Evolutionary conservation across 1,140 invertebrate species (phyloP).

Genomic region (Sycophaga agraensis): DNA sequence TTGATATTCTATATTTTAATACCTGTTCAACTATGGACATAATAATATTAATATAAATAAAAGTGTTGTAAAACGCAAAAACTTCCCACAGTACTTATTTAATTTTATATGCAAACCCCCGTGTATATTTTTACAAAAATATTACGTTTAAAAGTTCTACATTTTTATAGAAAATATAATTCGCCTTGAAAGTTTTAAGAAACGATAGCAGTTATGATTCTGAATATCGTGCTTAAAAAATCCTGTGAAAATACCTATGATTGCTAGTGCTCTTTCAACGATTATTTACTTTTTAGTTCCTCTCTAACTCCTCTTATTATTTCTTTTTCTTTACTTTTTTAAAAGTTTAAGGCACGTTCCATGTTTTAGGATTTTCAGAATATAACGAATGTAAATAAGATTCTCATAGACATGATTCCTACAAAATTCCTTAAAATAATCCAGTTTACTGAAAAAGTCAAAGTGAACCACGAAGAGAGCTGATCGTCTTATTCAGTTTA

Average conservation of each 20-base stretch:
- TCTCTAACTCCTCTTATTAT: slow-evolving; percentile 13
- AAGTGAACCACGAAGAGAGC: slow-evolving; percentile 9
- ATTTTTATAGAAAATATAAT: no score
- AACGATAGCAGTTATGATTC: no score
- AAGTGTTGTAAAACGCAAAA: no score
- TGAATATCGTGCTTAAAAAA: no score
- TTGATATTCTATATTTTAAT: no score
- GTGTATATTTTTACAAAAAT: no score
- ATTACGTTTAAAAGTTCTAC: no score
- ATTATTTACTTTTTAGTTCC: not conserved
- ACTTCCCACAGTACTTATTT: no score
- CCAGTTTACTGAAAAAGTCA: slow-evolving; percentile 9
- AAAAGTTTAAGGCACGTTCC: slow-evolving; percentile 51
- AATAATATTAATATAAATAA: no score
- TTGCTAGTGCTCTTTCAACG: slow-evolving; percentile 5
- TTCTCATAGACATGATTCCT: slow-evolving; percentile 29
- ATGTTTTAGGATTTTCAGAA: slow-evolving; percentile 44
- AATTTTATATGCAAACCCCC: no score
- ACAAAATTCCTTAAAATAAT: slow-evolving; percentile 14
- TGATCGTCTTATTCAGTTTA: slow-evolving; percentile 8
- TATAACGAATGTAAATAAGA: slow-evolving; percentile 49
- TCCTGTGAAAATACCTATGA: slow-evolving; percentile 8
- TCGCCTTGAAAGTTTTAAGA: no score
- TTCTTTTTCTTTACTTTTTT: slow-evolving; percentile 27
- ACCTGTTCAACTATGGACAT: no score